phyloP scores from a whole-genome alignment of 2,888 invertebrate genomes.

The Aphodius sticticus region DNA sequence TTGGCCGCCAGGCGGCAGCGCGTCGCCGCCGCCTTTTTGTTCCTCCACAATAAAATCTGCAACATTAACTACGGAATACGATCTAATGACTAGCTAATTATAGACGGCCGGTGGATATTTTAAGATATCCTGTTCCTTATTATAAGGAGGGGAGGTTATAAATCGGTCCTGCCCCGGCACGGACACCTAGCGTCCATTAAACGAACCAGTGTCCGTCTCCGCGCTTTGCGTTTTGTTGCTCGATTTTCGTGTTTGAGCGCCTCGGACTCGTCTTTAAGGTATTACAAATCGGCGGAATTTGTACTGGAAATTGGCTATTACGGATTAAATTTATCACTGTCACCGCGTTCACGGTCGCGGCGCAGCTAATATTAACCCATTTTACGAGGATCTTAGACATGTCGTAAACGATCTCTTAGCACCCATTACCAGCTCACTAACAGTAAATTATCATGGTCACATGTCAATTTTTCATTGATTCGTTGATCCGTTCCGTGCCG shows the following conservation, averaged over 20 bases:
- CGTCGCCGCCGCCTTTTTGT: not conserved
- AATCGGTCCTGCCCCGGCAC: not conserved
- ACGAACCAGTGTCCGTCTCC: not conserved
- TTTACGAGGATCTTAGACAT: not conserved
- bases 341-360: slow-evolving; percentile 8
- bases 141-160: slow-evolving; percentile 14
- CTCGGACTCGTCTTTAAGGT: not conserved
- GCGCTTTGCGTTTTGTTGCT: not conserved
- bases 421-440: not conserved
- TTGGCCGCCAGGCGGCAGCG: not conserved
- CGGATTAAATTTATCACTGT: slow-evolving; percentile 16
- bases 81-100: slow-evolving; percentile 20
- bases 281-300: slow-evolving; percentile 21
- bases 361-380: slow-evolving; percentile 4
- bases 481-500: not conserved
- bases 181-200: slow-evolving; percentile 18
- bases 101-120: slow-evolving; percentile 13
- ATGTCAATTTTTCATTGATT: not conserved
- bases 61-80: slow-evolving; percentile 17
- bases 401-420: slow-evolving; percentile 4
- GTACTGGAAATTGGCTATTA: slow-evolving; percentile 27
- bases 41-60: slow-evolving; percentile 13
- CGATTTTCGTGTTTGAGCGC: slow-evolving; percentile 8
- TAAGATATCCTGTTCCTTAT: slow-evolving; percentile 18
- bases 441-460: not conserved